A percentile compares a stretch with the other conserved stretches of the same genome.
Evolutionary conservation across 2,113 vertebrate species (phyloP).

Genomic region (Aptenodytes patagonicus): DNA sequence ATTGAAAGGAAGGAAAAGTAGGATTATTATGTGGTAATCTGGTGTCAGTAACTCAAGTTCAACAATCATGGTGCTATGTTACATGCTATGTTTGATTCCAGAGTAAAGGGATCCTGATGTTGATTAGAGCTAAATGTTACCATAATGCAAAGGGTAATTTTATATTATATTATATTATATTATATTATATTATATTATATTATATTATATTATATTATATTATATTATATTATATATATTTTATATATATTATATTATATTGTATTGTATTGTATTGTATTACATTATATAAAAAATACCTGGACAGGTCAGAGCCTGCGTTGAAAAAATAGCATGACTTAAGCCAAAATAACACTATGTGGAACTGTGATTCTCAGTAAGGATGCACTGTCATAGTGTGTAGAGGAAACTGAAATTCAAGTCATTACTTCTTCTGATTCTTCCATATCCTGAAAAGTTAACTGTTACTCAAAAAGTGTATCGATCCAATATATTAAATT

Average conservation of each 20-base stretch:
- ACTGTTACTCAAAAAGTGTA: not conserved
- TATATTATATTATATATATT: no score
- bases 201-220: no score
- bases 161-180: no score
- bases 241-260: no score
- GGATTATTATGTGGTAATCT: not conserved
- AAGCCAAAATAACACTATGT: not conserved
- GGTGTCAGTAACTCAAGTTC: not conserved
- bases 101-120: not conserved
- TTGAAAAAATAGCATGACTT: not conserved
- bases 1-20: not conserved
- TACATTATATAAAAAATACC: not conserved
- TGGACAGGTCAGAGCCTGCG: not conserved
- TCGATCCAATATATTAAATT: not conserved
- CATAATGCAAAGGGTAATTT: not conserved
- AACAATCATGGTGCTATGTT: not conserved
- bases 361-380: not conserved
- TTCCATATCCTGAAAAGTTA: not conserved
- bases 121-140: not conserved
- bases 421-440: not conserved
- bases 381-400: not conserved
- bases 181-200: no score
- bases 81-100: not conserved
- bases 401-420: not conserved
- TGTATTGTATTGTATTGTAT: no score